Conservation (phyloP, 2,113 vertebrate species). For the Asarcornis scutulata region DNA sequence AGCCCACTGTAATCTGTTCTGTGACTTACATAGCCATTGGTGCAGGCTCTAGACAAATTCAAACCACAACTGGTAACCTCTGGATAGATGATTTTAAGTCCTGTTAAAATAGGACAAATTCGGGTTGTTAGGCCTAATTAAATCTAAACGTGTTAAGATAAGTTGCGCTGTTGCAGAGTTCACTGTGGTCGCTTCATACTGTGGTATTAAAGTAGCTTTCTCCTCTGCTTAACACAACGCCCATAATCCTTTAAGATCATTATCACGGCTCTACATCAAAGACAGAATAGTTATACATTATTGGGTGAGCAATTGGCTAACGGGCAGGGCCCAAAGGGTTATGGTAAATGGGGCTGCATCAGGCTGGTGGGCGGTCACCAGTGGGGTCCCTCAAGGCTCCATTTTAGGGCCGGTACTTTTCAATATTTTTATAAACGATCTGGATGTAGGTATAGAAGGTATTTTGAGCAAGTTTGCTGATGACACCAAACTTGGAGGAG, state of each 20-base stretch:
- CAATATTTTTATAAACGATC: no score
- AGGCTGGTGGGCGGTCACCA: no score
- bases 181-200: not conserved
- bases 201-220: not conserved
- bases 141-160: not conserved
- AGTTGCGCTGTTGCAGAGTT: not conserved
- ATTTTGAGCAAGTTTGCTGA: no score
- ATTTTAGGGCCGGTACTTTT: no score
- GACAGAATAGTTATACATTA: not conserved
- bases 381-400: no score
- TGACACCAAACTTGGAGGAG: no score
- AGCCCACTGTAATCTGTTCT: not conserved
- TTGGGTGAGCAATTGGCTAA: no score
- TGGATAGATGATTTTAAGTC: not conserved
- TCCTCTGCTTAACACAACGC: not conserved
- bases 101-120: not conserved
- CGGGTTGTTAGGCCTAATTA: no score
- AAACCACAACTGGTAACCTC: not conserved
- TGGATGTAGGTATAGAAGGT: no score
- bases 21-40: not conserved
- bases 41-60: not conserved
- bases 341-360: no score
- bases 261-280: not conserved
- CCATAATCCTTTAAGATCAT: not conserved
- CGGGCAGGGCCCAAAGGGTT: no score